These are phyloP conservation scores for Reticulitermes speratus DNA, from an alignment of 1,140 invertebrate species.

Conservation along the genomic window DNA sequence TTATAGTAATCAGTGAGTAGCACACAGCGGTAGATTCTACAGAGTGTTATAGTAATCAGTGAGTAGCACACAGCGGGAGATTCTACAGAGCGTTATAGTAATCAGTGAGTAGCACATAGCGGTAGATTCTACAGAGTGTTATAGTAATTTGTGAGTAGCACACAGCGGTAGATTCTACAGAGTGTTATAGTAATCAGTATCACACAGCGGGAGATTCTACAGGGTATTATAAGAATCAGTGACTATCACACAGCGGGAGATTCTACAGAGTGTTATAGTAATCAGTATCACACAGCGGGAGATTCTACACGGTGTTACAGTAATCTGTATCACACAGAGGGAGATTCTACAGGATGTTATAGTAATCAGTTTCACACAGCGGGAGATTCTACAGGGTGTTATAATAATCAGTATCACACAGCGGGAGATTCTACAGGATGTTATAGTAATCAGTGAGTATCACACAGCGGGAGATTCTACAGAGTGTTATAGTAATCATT, in stretches of 20 bases:
- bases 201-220: too few relatives aligned
- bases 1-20: slow-evolving; percentile 67
- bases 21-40: too few relatives aligned
- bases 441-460: too few relatives aligned
- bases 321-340: slow-evolving; percentile 44
- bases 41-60: slow-evolving; percentile 53
- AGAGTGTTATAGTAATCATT: slow-evolving; percentile 47
- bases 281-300: slow-evolving; percentile 54
- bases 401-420: slow-evolving; percentile 53
- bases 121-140: not conserved
- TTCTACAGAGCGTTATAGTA: not conserved
- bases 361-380: too few relatives aligned
- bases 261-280: slow-evolving; percentile 68
- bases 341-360: slow-evolving; percentile 65
- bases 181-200: slow-evolving; percentile 47
- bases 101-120: slow-evolving; percentile 53
- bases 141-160: slow-evolving; percentile 54
- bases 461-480: too few relatives aligned
- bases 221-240: slow-evolving; percentile 47
- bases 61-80: slow-evolving; percentile 42
- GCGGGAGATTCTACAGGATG: too few relatives aligned
- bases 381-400: too few relatives aligned
- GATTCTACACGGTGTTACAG: too few relatives aligned
- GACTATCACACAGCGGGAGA: slow-evolving; percentile 44
- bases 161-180: too few relatives aligned